phyloP scores from a whole-genome alignment of 2,113 vertebrate species.

The Talpa occidentalis region DNA sequence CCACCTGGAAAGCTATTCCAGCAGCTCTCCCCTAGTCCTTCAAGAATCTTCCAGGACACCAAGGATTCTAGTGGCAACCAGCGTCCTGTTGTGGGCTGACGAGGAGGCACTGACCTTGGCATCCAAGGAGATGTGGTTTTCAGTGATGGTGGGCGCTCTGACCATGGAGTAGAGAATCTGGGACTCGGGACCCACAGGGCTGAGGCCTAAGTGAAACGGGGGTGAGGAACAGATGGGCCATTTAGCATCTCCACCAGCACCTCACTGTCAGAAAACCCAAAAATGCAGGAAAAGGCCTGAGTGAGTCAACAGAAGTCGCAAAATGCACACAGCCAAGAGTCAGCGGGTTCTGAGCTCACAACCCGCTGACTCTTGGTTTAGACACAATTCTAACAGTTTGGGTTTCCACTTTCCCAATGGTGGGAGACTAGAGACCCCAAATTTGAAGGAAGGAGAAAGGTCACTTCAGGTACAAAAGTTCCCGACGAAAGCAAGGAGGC shows the following conservation, averaged over 20 bases:
- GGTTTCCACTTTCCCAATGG: background rate
- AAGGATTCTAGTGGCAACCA: background rate
- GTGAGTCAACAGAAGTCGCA: rapidly evolving
- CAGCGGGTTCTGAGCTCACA: too few relatives aligned
- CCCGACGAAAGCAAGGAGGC: background rate
- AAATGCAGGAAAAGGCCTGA: background rate
- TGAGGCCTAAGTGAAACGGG: slow-evolving; percentile 65
- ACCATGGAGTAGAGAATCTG: slow-evolving; percentile 74
- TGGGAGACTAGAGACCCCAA: background rate
- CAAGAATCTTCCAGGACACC: background rate
- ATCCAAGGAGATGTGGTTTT: slow-evolving; percentile 75
- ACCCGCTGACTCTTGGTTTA: too few relatives aligned
- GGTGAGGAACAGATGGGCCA: background rate
- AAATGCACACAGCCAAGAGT: background rate
- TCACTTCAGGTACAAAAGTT: background rate
- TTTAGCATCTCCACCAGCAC: background rate
- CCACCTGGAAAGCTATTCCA: background rate
- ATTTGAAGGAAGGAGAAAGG: background rate
- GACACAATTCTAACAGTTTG: background rate
- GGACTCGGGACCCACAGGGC: slow-evolving; percentile 72
- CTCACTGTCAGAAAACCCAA: background rate
- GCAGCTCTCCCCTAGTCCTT: background rate
- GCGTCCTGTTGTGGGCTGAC: background rate
- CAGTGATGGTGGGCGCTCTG: slow-evolving; percentile 55
- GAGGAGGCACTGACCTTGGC: slow-evolving; percentile 69